Percentiles rank a stretch among this genome's conserved stretches.
Conservation (phyloP, 2,797 vertebrate genomes). For the Morelia viridis region DNA sequence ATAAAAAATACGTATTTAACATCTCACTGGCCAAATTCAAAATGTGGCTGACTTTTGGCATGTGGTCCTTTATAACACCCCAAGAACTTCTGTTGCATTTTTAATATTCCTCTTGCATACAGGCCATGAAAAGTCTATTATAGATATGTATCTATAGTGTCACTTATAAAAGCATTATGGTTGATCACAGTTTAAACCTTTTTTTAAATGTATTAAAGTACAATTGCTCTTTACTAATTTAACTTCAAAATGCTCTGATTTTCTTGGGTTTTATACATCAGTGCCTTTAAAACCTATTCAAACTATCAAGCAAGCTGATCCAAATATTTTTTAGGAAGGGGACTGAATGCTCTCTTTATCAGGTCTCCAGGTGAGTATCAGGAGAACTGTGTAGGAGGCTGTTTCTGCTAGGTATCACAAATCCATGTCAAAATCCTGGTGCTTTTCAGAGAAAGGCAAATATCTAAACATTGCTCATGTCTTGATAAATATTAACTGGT, state of each 20-base stretch:
- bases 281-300: not conserved
- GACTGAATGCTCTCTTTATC: slow-evolving; percentile 21
- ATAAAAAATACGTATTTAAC: not conserved
- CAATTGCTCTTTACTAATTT: not conserved
- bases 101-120: not conserved
- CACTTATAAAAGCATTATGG: not conserved
- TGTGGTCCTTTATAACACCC: not conserved
- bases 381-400: not conserved
- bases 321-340: not conserved
- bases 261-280: not conserved
- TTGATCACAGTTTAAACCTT: not conserved
- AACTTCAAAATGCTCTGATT: not conserved
- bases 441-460: not conserved
- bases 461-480: slow-evolving; percentile 12
- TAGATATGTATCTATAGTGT: not conserved
- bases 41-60: not conserved
- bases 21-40: not conserved
- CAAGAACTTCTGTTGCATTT: not conserved
- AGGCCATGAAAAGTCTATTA: not conserved
- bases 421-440: not conserved
- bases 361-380: not conserved
- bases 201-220: not conserved
- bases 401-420: not conserved
- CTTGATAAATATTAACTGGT: slow-evolving; percentile 22
- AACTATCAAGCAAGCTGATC: not conserved